These are phyloP conservation scores for Mus caroli DNA, from an alignment of 2,797 vertebrate genomes.

Conservation along the genomic window DNA sequence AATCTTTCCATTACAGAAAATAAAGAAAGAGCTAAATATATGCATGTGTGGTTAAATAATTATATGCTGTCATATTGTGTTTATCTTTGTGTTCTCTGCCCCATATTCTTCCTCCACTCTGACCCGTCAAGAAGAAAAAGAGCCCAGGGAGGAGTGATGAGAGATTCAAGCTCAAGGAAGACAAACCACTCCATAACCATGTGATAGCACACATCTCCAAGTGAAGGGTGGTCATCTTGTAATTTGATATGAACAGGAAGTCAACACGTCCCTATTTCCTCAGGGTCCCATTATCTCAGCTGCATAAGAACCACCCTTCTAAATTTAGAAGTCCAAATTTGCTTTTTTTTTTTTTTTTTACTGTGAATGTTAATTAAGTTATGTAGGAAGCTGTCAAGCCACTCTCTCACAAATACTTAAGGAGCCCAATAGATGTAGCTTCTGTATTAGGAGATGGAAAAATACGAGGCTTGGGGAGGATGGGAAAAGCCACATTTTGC, in stretches of 20 bases:
- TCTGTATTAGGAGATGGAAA: neutral
- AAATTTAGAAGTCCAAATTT: conserved; percentile 29
- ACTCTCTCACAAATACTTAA: neutral
- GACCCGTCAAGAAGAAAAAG: neutral
- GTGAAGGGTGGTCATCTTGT: neutral
- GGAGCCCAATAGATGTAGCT: neutral
- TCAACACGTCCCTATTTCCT: neutral
- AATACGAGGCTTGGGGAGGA: neutral
- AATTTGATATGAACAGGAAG: neutral
- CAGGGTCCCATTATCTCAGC: neutral
- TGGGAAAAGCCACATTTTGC: neutral
- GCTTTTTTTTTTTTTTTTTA: conserved; percentile 43
- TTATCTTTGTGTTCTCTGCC: neutral
- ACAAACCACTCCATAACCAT: neutral
- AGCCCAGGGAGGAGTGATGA: neutral
- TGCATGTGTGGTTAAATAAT: neutral
- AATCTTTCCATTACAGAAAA: conserved; percentile 34
- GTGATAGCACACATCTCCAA: neutral
- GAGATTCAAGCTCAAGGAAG: neutral
- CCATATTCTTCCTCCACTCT: neutral
- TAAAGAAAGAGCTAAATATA: neutral
- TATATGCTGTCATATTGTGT: conserved; percentile 35
- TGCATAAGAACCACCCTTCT: neutral
- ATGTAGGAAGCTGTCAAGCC: neutral
- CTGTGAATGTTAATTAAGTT: conserved; percentile 20